Conservation (phyloP, 2,113 vertebrate genomes). For the Mormyrus lacerda region DNA sequence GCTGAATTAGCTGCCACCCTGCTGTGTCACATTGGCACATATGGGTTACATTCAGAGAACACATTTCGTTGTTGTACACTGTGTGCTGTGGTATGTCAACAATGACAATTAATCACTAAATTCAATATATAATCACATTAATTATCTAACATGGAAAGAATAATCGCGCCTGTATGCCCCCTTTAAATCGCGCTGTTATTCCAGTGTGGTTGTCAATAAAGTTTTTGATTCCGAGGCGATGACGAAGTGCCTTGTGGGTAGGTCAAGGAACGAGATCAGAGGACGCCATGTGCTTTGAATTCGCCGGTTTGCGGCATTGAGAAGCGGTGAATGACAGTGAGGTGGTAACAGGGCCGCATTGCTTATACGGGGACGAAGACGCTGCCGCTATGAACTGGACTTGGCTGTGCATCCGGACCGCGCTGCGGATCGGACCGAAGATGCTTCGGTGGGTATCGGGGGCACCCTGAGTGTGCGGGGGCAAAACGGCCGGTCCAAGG, state of each 20-base stretch:
- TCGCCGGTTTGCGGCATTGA: not conserved
- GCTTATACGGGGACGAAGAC: not conserved
- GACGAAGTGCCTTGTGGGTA: slow-evolving; percentile 58
- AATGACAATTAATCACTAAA: too few relatives aligned
- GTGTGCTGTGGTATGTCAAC: too few relatives aligned
- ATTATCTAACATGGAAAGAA: not conserved
- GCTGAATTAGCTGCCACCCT: too few relatives aligned
- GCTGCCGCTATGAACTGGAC: slow-evolving; percentile 52
- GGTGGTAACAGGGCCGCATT: not conserved
- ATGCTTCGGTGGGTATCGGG: slow-evolving; percentile 50
- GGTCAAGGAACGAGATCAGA: slow-evolving; percentile 51
- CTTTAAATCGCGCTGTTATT: not conserved
- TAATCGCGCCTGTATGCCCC: not conserved
- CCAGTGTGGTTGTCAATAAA: slow-evolving; percentile 31
- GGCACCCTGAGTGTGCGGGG: too few relatives aligned
- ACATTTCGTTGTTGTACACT: too few relatives aligned
- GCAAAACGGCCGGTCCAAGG: not conserved
- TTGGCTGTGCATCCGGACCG: slow-evolving; percentile 53
- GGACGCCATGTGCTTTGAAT: slow-evolving; percentile 65
- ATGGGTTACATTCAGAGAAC: too few relatives aligned
- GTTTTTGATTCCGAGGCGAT: slow-evolving; percentile 19
- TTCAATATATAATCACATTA: not conserved
- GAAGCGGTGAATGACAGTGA: not conserved
- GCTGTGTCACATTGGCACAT: too few relatives aligned
- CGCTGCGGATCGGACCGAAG: slow-evolving; percentile 44